Evolutionary conservation across 2,797 vertebrate species (phyloP).

Genomic region (Rhincodon typus): DNA sequence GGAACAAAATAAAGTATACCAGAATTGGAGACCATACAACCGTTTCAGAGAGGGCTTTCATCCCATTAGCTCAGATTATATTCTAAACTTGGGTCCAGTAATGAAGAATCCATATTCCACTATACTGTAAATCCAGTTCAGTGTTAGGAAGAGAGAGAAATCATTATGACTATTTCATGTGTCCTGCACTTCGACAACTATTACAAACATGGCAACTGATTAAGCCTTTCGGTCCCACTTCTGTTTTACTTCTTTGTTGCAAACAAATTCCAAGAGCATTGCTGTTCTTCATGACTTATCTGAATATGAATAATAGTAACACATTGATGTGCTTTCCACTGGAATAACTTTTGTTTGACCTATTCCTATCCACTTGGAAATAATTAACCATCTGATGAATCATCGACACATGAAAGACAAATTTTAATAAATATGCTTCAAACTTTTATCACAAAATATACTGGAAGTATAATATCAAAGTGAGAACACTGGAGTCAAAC

Average conservation of each 20-base stretch:
- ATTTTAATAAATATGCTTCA: constrained; percentile 29
- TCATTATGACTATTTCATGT: background rate
- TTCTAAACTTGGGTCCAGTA: background rate
- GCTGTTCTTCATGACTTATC: background rate
- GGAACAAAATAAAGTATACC: background rate
- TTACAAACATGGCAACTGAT: background rate
- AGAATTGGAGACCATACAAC: background rate
- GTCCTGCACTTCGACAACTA: background rate
- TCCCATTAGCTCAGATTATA: background rate
- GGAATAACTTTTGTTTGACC: background rate
- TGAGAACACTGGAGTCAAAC: background rate
- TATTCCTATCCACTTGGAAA: background rate
- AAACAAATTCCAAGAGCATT: constrained; percentile 1
- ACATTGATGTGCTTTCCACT: background rate
- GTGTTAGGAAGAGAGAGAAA: background rate
- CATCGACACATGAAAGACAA: background rate
- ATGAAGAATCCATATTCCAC: background rate
- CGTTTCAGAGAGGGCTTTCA: background rate
- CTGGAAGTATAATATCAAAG: constrained; percentile 6
- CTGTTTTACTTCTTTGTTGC: background rate
- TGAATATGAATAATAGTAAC: background rate
- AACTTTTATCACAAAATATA: constrained; percentile 5
- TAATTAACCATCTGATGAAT: background rate
- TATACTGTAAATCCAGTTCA: background rate
- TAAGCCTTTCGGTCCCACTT: background rate